These are phyloP conservation scores for Anthrax anthrax DNA, from an alignment of 2,888 invertebrate species.

Conservation along the genomic window DNA sequence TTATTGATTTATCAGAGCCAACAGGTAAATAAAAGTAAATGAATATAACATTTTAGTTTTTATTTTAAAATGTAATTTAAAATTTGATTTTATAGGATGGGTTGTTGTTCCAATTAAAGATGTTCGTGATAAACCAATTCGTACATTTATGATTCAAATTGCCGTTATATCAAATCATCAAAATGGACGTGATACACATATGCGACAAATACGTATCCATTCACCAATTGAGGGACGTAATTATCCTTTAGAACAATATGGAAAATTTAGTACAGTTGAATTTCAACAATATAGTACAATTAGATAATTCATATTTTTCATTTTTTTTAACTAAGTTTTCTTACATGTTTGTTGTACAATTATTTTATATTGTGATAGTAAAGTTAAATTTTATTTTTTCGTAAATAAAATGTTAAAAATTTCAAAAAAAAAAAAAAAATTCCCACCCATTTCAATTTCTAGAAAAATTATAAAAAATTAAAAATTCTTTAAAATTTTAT, in stretches of 20 bases:
- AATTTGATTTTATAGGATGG: slow-evolving; percentile 56
- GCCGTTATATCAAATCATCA: slow-evolving; percentile 97
- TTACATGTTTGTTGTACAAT: too few relatives aligned
- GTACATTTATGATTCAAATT: slow-evolving; percentile 94
- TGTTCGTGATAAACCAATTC: slow-evolving; percentile 69
- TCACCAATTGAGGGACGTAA: slow-evolving; percentile 54
- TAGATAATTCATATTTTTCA: slow-evolving; percentile 36
- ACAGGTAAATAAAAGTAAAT: slow-evolving; percentile 39
- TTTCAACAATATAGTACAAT: slow-evolving; percentile 72
- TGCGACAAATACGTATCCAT: slow-evolving; percentile 92
- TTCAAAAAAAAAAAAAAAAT: too few relatives aligned
- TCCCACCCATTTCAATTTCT: too few relatives aligned
- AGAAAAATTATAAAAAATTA: too few relatives aligned
- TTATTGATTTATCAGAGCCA: slow-evolving; percentile 85
- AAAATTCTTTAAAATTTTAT: too few relatives aligned
- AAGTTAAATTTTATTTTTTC: too few relatives aligned
- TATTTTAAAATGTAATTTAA: background rate
- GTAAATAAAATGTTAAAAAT: too few relatives aligned
- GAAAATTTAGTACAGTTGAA: slow-evolving; percentile 66
- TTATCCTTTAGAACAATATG: slow-evolving; percentile 49
- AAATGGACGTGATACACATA: slow-evolving; percentile 96
- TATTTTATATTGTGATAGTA: too few relatives aligned
- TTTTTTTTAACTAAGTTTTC: too few relatives aligned
- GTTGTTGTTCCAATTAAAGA: slow-evolving; percentile 85
- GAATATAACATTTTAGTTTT: background rate